Percentiles rank a stretch among this genome's conserved stretches.
Conservation (phyloP, 2,797 vertebrate species). For the Balearica regulorum region DNA sequence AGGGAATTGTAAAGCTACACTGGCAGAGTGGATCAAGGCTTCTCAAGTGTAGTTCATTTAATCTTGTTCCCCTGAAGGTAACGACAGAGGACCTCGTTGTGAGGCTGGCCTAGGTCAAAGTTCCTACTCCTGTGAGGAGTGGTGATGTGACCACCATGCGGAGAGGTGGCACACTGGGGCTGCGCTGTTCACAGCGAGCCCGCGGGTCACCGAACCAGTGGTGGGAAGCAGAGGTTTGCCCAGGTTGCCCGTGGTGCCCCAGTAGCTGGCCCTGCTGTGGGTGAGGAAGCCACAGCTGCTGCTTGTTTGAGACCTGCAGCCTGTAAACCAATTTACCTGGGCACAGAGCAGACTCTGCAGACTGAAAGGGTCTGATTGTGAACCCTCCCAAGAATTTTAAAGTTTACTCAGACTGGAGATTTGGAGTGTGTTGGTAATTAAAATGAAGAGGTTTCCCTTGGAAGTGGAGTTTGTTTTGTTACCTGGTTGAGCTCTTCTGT, state of each 20-base stretch:
- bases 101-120: not conserved
- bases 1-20: not conserved
- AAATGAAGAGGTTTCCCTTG: not conserved
- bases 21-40: not conserved
- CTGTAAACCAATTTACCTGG: not conserved
- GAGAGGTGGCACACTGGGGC: not conserved
- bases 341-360: not conserved
- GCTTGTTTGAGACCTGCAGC: not conserved
- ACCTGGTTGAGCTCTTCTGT: not conserved
- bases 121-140: not conserved
- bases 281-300: not conserved
- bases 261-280: not conserved
- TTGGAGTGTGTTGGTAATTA: not conserved
- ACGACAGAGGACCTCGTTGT: not conserved
- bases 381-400: not conserved
- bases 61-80: not conserved
- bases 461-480: not conserved
- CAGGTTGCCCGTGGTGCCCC: not conserved
- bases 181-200: accelerated
- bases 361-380: not conserved
- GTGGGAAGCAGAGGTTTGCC: not conserved
- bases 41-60: not conserved
- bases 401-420: not conserved
- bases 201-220: accelerated
- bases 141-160: not conserved